Percentiles rank a stretch among this genome's conserved stretches.
Conservation (phyloP, 2,113 vertebrate species). For the Plotosus lineatus region DNA sequence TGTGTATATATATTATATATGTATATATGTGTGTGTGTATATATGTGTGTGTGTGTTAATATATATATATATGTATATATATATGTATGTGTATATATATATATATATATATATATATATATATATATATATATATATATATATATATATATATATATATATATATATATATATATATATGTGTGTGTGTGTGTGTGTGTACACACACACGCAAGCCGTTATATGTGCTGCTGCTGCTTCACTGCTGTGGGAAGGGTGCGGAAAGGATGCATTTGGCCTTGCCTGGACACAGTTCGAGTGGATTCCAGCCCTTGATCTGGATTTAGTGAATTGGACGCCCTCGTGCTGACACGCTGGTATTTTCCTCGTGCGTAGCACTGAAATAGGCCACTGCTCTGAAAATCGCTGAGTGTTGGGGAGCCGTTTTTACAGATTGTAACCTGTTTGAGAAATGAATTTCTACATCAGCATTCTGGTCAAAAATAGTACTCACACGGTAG, state of each 20-base stretch:
- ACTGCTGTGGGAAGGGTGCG: slow-evolving; percentile 1
- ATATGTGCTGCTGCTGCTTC: neutral
- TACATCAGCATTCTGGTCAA: slow-evolving; percentile 26
- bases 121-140: no score
- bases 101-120: no score
- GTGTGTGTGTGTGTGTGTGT: no score
- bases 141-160: no score
- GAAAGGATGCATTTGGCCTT: slow-evolving; percentile 15
- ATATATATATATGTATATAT: no score
- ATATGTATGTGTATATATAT: no score
- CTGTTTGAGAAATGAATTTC: neutral
- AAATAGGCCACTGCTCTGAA: slow-evolving; percentile 11
- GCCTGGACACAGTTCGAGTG: neutral
- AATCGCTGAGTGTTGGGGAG: slow-evolving; percentile 10
- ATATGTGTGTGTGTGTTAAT: no score
- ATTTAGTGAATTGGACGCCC: slow-evolving; percentile 9
- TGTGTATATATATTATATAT: no score
- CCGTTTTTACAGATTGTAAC: slow-evolving; percentile 26
- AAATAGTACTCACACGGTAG: neutral
- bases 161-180: no score
- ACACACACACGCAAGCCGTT: neutral
- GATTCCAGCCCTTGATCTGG: slow-evolving; percentile 32
- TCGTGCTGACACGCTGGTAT: slow-evolving; percentile 8
- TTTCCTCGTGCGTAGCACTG: neutral
- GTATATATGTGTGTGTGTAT: no score